Conservation (phyloP, 2,888 invertebrate species). For the Cataglyphis livida region DNA sequence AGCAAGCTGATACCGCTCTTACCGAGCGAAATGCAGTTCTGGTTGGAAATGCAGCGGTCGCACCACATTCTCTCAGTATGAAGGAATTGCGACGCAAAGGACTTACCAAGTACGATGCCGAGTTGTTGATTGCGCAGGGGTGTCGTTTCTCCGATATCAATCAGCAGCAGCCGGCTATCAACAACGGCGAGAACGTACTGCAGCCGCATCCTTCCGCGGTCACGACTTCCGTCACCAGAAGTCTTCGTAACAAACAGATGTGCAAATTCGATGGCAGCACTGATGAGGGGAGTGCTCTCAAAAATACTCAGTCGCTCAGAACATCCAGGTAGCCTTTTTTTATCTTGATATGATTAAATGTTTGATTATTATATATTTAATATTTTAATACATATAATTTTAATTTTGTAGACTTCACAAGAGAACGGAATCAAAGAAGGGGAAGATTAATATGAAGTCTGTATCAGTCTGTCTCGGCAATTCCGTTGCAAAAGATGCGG, state of each 20-base stretch:
- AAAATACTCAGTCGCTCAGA: slow-evolving; percentile 80
- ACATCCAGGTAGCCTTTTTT: slow-evolving; percentile 79
- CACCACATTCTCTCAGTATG: slow-evolving; percentile 90
- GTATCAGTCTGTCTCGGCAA: slow-evolving; percentile 67
- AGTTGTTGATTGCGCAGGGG: slow-evolving; percentile 93
- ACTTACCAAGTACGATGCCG: slow-evolving; percentile 95
- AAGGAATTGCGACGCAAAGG: slow-evolving; percentile 94
- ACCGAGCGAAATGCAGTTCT: slow-evolving; percentile 81
- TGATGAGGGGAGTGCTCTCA: slow-evolving; percentile 65
- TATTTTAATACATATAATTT: slow-evolving; percentile 27
- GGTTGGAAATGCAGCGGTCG: slow-evolving; percentile 85
- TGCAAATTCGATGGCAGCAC: slow-evolving; percentile 73
- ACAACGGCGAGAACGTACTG: slow-evolving; percentile 78
- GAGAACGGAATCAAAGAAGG: slow-evolving; percentile 80
- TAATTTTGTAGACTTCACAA: slow-evolving; percentile 79
- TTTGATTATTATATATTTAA: background rate
- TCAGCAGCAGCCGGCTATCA: slow-evolving; percentile 79
- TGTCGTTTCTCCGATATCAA: slow-evolving; percentile 90
- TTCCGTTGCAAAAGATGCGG: slow-evolving; percentile 63
- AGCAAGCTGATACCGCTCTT: slow-evolving; percentile 80
- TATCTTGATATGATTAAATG: background rate
- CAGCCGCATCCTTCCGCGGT: slow-evolving; percentile 79
- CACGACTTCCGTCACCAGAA: slow-evolving; percentile 79
- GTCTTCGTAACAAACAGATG: slow-evolving; percentile 83
- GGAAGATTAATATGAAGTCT: slow-evolving; percentile 74